Conservation (phyloP, 2,113 vertebrate species). For the Rynchops niger region DNA sequence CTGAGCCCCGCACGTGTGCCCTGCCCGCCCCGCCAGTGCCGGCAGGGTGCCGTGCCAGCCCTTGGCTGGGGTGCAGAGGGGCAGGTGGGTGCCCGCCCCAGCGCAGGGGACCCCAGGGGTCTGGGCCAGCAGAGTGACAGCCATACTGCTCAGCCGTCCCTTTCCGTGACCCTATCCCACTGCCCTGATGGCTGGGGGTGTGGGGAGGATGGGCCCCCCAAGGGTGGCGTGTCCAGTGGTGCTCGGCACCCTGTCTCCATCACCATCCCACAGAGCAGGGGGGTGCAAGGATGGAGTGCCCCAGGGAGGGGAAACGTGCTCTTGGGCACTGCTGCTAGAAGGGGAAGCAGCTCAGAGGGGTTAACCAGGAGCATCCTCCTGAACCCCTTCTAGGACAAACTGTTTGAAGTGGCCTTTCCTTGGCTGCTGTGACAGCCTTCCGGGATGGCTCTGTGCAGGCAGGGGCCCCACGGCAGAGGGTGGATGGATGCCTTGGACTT, state of each 20-base stretch:
- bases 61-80: neutral
- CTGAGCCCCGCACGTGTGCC: neutral
- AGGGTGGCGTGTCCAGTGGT: neutral
- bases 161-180: neutral
- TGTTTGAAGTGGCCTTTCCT: slow-evolving; percentile 41
- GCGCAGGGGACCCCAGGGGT: neutral
- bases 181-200: neutral
- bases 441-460: neutral
- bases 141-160: accelerated
- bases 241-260: neutral
- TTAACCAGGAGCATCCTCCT: neutral
- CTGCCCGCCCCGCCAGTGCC: accelerated
- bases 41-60: neutral
- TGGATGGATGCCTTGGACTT: neutral
- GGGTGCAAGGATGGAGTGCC: neutral
- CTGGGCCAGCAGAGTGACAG: neutral
- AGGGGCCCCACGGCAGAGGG: neutral
- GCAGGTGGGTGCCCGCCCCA: neutral
- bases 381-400: neutral
- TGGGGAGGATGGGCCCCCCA: neutral
- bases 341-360: neutral
- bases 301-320: neutral
- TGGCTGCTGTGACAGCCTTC: neutral
- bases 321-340: neutral
- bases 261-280: neutral